phyloP scores from a whole-genome alignment of 2,888 invertebrate species.

The Caenorhabditis macrosperma region DNA sequence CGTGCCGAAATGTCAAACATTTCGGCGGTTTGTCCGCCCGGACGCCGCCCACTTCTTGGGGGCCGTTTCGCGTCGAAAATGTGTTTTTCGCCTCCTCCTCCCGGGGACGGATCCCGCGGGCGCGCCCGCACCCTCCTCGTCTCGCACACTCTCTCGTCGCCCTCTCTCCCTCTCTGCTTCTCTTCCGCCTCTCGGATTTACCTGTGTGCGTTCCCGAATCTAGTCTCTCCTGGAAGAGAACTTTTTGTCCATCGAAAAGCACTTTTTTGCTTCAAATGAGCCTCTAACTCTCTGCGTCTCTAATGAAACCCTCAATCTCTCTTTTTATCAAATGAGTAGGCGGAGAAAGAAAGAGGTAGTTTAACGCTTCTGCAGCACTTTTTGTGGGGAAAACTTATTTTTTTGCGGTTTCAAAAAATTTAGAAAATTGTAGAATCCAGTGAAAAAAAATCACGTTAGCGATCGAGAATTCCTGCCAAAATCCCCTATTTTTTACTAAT shows the following conservation, averaged over 20 bases:
- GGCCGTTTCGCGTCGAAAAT: constrained; percentile 1
- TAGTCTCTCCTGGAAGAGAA: neutral
- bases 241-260: no score
- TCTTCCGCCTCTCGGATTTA: neutral
- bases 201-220: neutral
- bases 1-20: constrained; percentile 3
- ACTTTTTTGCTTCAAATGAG: neutral
- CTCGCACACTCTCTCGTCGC: neutral
- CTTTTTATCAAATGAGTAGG: no score
- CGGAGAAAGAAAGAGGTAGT: no score
- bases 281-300: neutral
- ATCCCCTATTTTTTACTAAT: no score
- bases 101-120: constrained; percentile 5
- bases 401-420: no score
- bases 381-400: no score
- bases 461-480: no score
- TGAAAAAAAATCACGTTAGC: no score
- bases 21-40: neutral
- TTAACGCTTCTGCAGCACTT: no score
- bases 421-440: no score
- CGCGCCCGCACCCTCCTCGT: neutral
- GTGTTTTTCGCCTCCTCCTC: no score
- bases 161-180: neutral
- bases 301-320: no score
- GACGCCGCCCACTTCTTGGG: neutral